Evolutionary conservation across 2,888 invertebrate genomes (phyloP), one percentile per base, ranked within the genome.

Genomic region (Acheta domesticus): DNA sequence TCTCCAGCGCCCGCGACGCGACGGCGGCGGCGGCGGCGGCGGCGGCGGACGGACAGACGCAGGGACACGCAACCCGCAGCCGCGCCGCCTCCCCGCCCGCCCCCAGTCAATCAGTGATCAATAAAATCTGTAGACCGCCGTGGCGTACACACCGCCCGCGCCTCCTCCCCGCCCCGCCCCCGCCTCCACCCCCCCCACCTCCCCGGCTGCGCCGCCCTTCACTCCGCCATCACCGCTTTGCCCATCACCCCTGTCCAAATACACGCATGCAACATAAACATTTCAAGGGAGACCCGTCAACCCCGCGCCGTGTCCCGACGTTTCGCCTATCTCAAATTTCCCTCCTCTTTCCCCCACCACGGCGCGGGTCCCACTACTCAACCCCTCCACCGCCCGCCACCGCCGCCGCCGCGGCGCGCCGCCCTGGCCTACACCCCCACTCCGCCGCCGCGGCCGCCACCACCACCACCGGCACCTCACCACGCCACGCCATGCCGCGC

Each of bases 201-300:
- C 19, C 14, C 14, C 62, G 62, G 16, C 14, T 4, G 8, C 62
- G n/a, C n/a, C 16, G 14, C 62, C 62, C 62, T 62, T n/a, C 62
- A 62, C 62, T 62, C n/a, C 62, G n/a, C 62, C 62, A 62, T 62
- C 62, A 62, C 62, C 62, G n/a, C n/a, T 62, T 62, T n/a, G n/a
- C 62, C 62, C 62, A 62, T 62, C 16, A 14, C 16, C 62, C 62
- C 62, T 62, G 62, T 62, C 62, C 62, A 62, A 62, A 62, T 62
- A 62, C 62, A 62, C 62, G 62, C 62, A 62, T 62, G 62, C 62
- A 62, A 62, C 62, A 62, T 62, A 62, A 62, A 62, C 62, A 62
- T 62, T 62, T 62, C 62, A 62, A 62, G 62, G 62, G 16, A 62
- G 62, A 62, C 62, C 62, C 62, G 62, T 62, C 62, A 62, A 62